phyloP scores from a whole-genome alignment of 2,888 invertebrate species.

The Hartigia nigra region DNA sequence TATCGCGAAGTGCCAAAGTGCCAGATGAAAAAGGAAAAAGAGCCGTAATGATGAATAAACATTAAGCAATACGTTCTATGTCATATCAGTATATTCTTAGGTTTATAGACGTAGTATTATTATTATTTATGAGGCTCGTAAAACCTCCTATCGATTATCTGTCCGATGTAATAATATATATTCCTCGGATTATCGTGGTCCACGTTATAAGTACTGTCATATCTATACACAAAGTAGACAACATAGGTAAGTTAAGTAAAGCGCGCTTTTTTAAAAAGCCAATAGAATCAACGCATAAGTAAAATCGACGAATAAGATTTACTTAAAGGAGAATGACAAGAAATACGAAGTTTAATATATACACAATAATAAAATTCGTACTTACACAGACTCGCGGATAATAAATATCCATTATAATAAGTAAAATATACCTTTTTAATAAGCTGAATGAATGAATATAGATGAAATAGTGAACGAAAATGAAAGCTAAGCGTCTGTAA shows the following conservation, averaged over 20 bases:
- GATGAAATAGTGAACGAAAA: neutral
- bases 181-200: neutral
- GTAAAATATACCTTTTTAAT: neutral
- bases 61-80: neutral
- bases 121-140: neutral
- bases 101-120: neutral
- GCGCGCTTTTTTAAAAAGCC: neutral
- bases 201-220: neutral
- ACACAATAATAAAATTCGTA: neutral
- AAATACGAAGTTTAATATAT: neutral
- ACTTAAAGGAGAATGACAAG: neutral
- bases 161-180: neutral
- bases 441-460: too few species aligned
- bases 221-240: neutral
- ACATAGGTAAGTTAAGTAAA: neutral
- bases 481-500: neutral
- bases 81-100: neutral
- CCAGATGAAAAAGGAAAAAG: neutral
- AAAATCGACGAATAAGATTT: neutral
- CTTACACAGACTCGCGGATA: neutral
- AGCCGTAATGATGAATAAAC: neutral
- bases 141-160: neutral
- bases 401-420: neutral
- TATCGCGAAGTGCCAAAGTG: neutral
- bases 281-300: neutral